phyloP scores from a whole-genome alignment of 2,113 vertebrate genomes.

The Callionymus lyra region DNA sequence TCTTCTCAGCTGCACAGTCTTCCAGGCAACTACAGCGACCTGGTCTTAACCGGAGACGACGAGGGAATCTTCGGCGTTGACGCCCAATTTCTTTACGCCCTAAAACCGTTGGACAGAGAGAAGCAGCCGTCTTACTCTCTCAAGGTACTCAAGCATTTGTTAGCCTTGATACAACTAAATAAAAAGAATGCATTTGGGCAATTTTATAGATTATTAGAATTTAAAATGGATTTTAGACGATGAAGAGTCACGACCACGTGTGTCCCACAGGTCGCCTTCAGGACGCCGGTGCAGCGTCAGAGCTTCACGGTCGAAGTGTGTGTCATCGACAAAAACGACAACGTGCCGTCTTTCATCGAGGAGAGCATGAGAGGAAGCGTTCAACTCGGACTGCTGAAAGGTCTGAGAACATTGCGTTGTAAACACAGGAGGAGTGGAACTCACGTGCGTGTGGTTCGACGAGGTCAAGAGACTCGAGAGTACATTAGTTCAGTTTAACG shows the following conservation, averaged over 20 bases:
- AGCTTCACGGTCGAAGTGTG: conserved; percentile 59
- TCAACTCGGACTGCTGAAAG: conserved; percentile 69
- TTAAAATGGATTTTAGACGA: no score
- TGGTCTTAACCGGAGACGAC: conserved; percentile 55
- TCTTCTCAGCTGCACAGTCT: conserved; percentile 52
- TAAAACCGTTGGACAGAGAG: conserved; percentile 74
- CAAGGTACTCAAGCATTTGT: conserved; percentile 52
- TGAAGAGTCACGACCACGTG: no score
- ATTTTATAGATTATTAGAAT: no score
- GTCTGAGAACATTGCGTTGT: conserved; percentile 20
- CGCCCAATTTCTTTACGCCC: conserved; percentile 66
- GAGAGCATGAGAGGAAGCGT: conserved; percentile 62
- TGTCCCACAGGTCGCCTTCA: conserved; percentile 55
- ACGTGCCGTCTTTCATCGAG: conserved; percentile 62
- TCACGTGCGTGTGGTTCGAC: no score
- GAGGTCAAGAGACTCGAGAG: no score
- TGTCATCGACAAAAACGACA: conserved; percentile 72
- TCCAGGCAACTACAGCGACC: conserved; percentile 51
- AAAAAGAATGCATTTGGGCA: no score
- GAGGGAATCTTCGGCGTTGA: conserved; percentile 76
- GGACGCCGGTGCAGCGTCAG: conserved; percentile 51
- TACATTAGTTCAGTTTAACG: no score
- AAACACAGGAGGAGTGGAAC: no score
- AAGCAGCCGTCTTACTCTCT: conserved; percentile 71
- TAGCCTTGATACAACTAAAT: no score